These are phyloP conservation scores for Drosophila miranda DNA, from an alignment of 1,140 invertebrate genomes.

Conservation along the genomic window DNA sequence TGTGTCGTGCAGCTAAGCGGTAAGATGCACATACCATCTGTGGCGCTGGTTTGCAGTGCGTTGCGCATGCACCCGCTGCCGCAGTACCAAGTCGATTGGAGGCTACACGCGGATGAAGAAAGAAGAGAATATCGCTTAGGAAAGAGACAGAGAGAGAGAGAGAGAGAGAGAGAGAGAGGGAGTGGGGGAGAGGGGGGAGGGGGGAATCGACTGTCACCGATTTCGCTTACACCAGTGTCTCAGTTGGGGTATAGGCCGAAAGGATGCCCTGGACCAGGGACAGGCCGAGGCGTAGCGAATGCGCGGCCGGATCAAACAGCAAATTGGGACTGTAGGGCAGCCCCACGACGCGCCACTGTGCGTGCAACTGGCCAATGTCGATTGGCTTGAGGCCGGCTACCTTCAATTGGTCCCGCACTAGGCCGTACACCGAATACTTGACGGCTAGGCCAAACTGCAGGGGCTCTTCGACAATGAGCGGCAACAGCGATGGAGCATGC, in stretches of 20 bases:
- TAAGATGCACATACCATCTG: conserved; percentile 53
- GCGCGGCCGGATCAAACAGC: conserved; percentile 42
- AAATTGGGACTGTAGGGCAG: conserved; percentile 59
- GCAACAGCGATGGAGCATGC: conserved; percentile 35
- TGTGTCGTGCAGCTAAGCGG: neutral
- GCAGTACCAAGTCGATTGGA: conserved; percentile 79
- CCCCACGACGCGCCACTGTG: conserved; percentile 61
- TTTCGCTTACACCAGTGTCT: conserved; percentile 61
- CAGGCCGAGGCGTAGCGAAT: conserved; percentile 47
- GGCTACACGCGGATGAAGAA: conserved; percentile 28
- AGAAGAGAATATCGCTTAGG: neutral
- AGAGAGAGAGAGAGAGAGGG: neutral
- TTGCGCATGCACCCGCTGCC: conserved; percentile 68
- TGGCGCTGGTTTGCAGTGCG: conserved; percentile 66
- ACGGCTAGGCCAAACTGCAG: conserved; percentile 64
- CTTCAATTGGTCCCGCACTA: conserved; percentile 53
- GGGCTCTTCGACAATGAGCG: conserved; percentile 62
- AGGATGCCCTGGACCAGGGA: conserved; percentile 59
- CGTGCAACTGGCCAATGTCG: conserved; percentile 70
- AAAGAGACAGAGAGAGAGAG: neutral
- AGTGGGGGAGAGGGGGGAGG: neutral
- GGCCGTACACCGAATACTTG: conserved; percentile 59
- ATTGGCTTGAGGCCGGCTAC: conserved; percentile 42
- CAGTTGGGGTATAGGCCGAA: conserved; percentile 60
- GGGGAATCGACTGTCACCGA: neutral